phyloP scores from a whole-genome alignment of 2,888 invertebrate species.

The Hirtodrosophila alboralis region DNA sequence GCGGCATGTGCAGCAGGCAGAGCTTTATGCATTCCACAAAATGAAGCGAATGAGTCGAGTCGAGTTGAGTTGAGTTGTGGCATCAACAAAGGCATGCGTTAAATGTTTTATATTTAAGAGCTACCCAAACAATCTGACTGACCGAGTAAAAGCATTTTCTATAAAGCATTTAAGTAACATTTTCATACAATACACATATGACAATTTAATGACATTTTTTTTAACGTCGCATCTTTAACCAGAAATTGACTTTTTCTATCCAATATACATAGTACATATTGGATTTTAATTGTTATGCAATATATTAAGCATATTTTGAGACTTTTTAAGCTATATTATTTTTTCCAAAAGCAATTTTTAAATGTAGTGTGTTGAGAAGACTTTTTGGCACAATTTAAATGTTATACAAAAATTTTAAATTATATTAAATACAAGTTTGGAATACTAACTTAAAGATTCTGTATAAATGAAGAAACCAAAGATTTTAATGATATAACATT shows the following conservation, averaged over 20 bases:
- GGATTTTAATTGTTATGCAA: conserved; percentile 43
- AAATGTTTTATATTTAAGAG: conserved; percentile 76
- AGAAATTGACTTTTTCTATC: conserved; percentile 46
- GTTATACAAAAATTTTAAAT: no score
- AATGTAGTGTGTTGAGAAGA: conserved; percentile 3
- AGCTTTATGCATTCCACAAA: conserved; percentile 67
- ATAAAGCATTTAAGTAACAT: conserved; percentile 53
- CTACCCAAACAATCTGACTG: conserved; percentile 53
- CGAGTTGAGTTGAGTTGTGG: conserved; percentile 38
- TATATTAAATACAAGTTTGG: no score
- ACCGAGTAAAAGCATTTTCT: conserved; percentile 38
- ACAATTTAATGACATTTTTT: conserved; percentile 50
- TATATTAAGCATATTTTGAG: neutral
- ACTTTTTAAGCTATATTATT: no score
- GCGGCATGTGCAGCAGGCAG: conserved; percentile 17
- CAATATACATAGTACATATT: conserved; percentile 21
- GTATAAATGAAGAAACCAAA: no score
- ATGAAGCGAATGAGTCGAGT: conserved; percentile 64
- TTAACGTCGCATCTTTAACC: conserved; percentile 38
- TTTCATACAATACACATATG: conserved; percentile 43
- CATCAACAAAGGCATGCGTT: conserved; percentile 66
- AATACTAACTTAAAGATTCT: no score
- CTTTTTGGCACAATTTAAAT: no score
- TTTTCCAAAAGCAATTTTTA: neutral
- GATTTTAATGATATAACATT: no score